Base-by-base conservation (phyloP, 2,113 vertebrate species). In the Nettapus auritus region DNA sequence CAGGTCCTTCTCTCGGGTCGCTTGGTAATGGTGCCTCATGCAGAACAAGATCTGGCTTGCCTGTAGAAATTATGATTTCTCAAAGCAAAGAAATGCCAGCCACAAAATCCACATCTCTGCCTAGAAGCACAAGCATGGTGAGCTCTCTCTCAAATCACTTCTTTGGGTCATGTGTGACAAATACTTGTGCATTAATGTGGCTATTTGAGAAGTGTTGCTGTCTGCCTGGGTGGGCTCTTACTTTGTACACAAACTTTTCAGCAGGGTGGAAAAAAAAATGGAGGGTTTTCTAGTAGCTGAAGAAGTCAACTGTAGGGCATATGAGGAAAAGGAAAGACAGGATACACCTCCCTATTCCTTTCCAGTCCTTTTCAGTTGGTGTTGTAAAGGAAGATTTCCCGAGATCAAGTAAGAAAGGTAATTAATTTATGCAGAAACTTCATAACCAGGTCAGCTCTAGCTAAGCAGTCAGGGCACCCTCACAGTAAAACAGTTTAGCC, bases 71-170 rank as follows among this genome's bases (percentile, higher is more conserved):
- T 80, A 97, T 64, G 97, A 97, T 93, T 98, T 97, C 97, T 96
- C 97, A 77, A 96, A 97, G 71, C 73, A 97, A 96, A 97, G 97
- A 97, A 96, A 85, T 98, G 88, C 94, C 97, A 81, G 48, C 68
- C 44, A 87, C 95, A 57, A 98, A 98, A 94, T 98, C 98, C 60
- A 97, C 98, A 0, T 98, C 98, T 86, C 92, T 98, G 60, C 98
- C 98, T 84, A 97, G 98, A 91, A 96, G 97, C 59, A 85, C 96
- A 69, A 98, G 97, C 85, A 97, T 95, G 97, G 98, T 99, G 93
- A 99, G 98, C 98, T 97, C 36, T 95, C 52, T 74, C 20, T 94
- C 78, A 90, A 94, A 88, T 87, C 12, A n/a, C 12, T 96, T 88
- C 7, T 90, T 84, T 64, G 55, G 31, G 89, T 80, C 33, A 36